A percentile compares a stretch with the other conserved stretches of the same genome.
Conservation (phyloP, 1,140 invertebrate genomes). For the Grapholita molesta region DNA sequence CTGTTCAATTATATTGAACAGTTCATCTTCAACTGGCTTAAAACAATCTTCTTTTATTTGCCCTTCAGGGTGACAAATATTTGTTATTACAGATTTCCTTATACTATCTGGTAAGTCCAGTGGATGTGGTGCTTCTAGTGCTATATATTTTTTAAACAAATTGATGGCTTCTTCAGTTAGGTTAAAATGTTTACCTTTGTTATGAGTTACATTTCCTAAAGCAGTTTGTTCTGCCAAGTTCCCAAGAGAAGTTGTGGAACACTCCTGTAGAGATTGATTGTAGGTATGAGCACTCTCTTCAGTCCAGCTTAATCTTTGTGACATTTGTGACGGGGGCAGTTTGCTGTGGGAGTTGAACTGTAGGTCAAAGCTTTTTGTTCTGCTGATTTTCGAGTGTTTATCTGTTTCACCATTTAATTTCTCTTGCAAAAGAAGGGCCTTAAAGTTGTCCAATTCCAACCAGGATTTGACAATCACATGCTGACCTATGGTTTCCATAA, state of each 20-base stretch:
- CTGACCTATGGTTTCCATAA: conserved; percentile 67
- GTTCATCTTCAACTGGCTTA: conserved; percentile 80
- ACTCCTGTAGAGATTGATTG: conserved; percentile 27
- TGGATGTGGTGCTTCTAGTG: conserved; percentile 71
- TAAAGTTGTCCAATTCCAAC: conserved; percentile 70
- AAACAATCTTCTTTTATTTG: conserved; percentile 69
- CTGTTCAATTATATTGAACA: conserved; percentile 82
- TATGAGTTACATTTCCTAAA: conserved; percentile 29
- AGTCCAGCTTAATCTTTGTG: conserved; percentile 33
- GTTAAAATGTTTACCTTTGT: conserved; percentile 31
- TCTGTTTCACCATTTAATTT: conserved; percentile 33
- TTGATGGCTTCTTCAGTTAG: conserved; percentile 59
- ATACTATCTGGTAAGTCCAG: conserved; percentile 66
- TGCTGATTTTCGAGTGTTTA: conserved; percentile 45
- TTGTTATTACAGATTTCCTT: conserved; percentile 70
- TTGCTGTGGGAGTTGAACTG: conserved; percentile 28
- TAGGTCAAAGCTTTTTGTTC: conserved; percentile 60
- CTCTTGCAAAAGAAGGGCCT: conserved; percentile 34
- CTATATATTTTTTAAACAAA: conserved; percentile 75
- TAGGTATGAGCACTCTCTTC: conserved; percentile 19
- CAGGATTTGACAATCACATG: conserved; percentile 64
- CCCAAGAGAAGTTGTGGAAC: conserved; percentile 49
- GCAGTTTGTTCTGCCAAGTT: conserved; percentile 43
- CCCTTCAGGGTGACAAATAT: conserved; percentile 73
- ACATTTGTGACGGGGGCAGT: background rate